Evolutionary conservation across 35 echinoderm and acorn worm species (phyloP).

Genomic region (Heliocidaris erythrogramma): DNA sequence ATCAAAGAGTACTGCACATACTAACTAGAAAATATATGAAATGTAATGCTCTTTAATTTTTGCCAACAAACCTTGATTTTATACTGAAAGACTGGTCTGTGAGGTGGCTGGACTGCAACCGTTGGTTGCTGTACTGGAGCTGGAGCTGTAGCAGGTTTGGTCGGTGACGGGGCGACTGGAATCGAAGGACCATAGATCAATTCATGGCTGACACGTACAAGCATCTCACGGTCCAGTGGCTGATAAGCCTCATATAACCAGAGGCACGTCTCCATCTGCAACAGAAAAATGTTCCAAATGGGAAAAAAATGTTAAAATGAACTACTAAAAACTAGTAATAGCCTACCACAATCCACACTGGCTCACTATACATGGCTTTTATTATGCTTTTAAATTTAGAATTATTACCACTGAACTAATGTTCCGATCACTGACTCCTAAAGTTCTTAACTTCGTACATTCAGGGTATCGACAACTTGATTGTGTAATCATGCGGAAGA

Average conservation of each 20-base stretch:
- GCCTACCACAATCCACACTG: too few species aligned
- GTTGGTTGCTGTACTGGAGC: conserved; percentile 7
- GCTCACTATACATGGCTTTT: too few species aligned
- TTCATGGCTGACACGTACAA: conserved; percentile 62
- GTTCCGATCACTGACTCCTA: too few species aligned
- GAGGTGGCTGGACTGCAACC: background rate
- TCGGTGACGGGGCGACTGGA: background rate
- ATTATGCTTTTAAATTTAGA: too few species aligned
- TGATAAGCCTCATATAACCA: conserved; percentile 76
- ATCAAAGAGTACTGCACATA: too few species aligned
- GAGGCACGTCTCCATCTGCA: conserved; percentile 66
- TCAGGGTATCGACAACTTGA: too few species aligned
- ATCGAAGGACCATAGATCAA: conserved; percentile 5
- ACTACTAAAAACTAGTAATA: too few species aligned
- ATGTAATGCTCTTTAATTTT: background rate
- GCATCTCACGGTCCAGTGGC: conserved; percentile 48
- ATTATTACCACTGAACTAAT: too few species aligned
- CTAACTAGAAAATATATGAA: too few species aligned
- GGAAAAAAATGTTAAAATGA: too few species aligned
- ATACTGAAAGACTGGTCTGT: background rate
- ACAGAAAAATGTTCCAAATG: background rate
- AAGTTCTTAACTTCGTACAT: too few species aligned
- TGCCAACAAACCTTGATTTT: conserved; percentile 16
- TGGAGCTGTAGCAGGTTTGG: conserved; percentile 30
- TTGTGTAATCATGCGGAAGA: too few species aligned